Base-by-base conservation (phyloP, 2,113 vertebrate genomes). In the Syngnathus scovelli region DNA sequence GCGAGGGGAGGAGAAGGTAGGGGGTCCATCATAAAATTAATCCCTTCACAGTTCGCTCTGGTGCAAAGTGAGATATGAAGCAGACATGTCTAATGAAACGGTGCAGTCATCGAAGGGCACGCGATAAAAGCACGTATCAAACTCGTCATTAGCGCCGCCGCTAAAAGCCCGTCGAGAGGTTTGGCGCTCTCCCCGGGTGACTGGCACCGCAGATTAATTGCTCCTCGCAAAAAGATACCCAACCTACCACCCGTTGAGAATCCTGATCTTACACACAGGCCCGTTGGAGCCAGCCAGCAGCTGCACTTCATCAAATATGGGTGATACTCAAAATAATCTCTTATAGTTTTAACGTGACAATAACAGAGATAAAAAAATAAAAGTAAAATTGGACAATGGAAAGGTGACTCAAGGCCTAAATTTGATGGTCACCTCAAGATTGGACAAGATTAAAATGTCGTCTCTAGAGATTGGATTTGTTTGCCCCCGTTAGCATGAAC, bases 21-120 rank as follows among this genome's bases (percentile, higher is more conserved):
- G 86, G 85, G 86, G 86, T 87, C 87, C 76, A 75, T 90, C 84
- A 87, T 82, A 82, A 91, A 90, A 89, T 89, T 81, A 86, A 88
- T 90, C 88, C 85, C 78, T 81, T 87, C 87, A 88, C 84, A 88
- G 76, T 90, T 87, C 87, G 78, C 85, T 88, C 84, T 81, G 76
- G 87, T 86, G 85, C 80, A 88, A 86, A 90, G 83, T 87, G 85
- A 90, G 88, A 91, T 90, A 88, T 86, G 88, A 87, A 77, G 77
- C 83, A 86, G 86, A 84, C 84, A 79, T 77, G 85, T 83, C 85
- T 86, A 87, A 90, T 86, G 85, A 86, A 88, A 87, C 68, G 77
- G 68, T 80, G 76, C 85, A 85, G 83, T 88, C 89, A 85, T 86
- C 81, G 84, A 75, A 87, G 85, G 85, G 85, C 83, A 76, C 48